Evolutionary conservation across 2,888 invertebrate species (phyloP), one percentile per base, ranked within the genome.

Genomic region (Lypha dubia): DNA sequence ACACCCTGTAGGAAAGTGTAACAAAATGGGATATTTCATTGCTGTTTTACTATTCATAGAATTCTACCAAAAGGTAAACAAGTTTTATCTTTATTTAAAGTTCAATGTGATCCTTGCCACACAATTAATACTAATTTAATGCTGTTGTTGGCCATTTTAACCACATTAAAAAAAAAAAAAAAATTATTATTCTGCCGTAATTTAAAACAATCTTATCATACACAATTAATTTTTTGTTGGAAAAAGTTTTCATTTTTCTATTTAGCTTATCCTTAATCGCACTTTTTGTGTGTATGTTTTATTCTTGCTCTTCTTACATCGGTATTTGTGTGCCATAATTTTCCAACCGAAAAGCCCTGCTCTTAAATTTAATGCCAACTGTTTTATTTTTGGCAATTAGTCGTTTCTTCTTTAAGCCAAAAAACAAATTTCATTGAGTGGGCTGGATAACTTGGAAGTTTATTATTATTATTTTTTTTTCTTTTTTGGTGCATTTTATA

Each of bases 341-440:
- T 82, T 65, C 75, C 63, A 49, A 76, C 63, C 58, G 56, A 70
- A 63, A 75, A 81, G 70, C 75, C 56, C 24, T 8, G 8, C 70
- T 63, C 38, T 62, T 49, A 58, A 28, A 56, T 38, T 11, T 56
- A 75, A 62, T 63, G 24, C 53, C 58, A 73, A 71, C 62, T 81
- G 68, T 76, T 71, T 65, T 70, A 63, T 58, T 63, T 82, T 82
- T 58, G 75, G 62, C 81, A 82, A 82, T 82, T 82, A 82, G 70
- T 82, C 63, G 62, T 32, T 81, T 46, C 38, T 58, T 70, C 56
- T 58, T 67, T 79, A 58, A 67, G 79, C 68, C 70, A 76, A 76
- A 75, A 75, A 81, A 76, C 68, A 70, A 76, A 81, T 84, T 79
- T 81, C 74, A 84, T 84, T 81, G 84, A 84, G 84, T 81, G 84